phyloP scores from a whole-genome alignment of 2,888 invertebrate genomes.

The Caenorhabditis doughertyi region DNA sequence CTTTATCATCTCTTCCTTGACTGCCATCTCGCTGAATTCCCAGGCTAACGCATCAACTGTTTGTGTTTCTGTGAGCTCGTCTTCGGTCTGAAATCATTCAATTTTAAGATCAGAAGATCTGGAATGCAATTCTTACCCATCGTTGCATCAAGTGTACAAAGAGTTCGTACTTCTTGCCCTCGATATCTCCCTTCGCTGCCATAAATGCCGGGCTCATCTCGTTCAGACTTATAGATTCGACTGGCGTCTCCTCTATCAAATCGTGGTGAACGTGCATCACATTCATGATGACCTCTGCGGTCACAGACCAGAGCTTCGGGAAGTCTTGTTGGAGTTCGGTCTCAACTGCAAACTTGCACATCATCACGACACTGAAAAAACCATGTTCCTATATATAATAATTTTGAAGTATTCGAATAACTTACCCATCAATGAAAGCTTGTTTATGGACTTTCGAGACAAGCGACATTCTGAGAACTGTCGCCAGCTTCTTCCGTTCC shows the following conservation, averaged over 20 bases:
- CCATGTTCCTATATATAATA: no score
- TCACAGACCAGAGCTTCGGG: slow-evolving; percentile 52
- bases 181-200: slow-evolving; percentile 17
- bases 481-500: slow-evolving; percentile 8
- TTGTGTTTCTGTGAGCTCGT: slow-evolving; percentile 21
- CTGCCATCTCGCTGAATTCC: slow-evolving; percentile 33
- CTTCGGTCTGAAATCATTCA: slow-evolving; percentile 43
- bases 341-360: slow-evolving; percentile 49
- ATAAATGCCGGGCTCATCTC: slow-evolving; percentile 43
- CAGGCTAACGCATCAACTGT: slow-evolving; percentile 6
- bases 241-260: neutral
- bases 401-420: neutral
- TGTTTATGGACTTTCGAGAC: no score
- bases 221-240: slow-evolving; percentile 10
- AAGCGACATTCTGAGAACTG: slow-evolving; percentile 35
- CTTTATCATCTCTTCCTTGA: slow-evolving; percentile 31
- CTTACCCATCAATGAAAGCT: slow-evolving; percentile 12
- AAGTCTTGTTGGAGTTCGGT: slow-evolving; percentile 50
- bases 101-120: neutral
- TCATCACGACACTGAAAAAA: slow-evolving; percentile 51
- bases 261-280: slow-evolving; percentile 31
- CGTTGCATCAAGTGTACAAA: slow-evolving; percentile 39
- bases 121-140: slow-evolving; percentile 29
- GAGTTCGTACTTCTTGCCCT: slow-evolving; percentile 21
- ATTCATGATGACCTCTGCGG: slow-evolving; percentile 44